Base-by-base conservation (phyloP, 1,140 invertebrate species). In the Scaptomyza pallida region DNA sequence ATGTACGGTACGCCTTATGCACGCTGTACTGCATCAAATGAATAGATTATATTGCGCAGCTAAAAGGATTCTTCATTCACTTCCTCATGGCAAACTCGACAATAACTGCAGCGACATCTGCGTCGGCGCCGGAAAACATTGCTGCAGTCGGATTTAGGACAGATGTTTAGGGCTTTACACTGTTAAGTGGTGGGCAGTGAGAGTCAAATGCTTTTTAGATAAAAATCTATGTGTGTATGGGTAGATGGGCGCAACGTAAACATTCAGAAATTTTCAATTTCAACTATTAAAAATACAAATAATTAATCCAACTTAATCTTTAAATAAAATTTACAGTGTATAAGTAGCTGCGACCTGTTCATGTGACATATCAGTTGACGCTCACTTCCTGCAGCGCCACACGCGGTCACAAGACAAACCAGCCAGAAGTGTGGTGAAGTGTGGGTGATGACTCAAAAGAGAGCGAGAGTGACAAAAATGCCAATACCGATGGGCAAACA, bases 1-100 rank as follows among this genome's bases (percentile, higher is more conserved):
- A 54, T 48, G 52, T 65, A 30, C 26, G 26, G 26, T 30, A 30
- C 6, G 68, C 62, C 26, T 54, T 69, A 56, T 80, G 79, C 65
- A 86, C 73, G 80, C 61, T 68, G 59, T 56, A 48, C 77, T 86
- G 81, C 81, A 86, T 86, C 71, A 86, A 75, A 74, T 85, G 82
- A 81, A 77, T 71, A 76, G 82, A 86, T 88, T 86, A 81, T 88
- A 81, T 81, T 64, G 82, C 67, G 73, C 82, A 88, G 77, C 72
- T 79, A 75, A 86, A 86, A 86, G 81, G 82, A 86, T 88, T 86
- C 82, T 51, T 64, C 45, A 56, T 51, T 64, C 68, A 71, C 68
- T 71, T 71, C 61, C 61, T 65, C 61, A 64, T 65, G 37, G 61
- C 52, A 71, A n/a, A 70, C 60, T 63, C 33, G 23, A 63, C 50